Percentiles rank a stretch among this genome's conserved stretches.
These are phyloP conservation scores for Acomys russatus DNA, from an alignment of 2,797 vertebrate genomes.

Conservation along the genomic window DNA sequence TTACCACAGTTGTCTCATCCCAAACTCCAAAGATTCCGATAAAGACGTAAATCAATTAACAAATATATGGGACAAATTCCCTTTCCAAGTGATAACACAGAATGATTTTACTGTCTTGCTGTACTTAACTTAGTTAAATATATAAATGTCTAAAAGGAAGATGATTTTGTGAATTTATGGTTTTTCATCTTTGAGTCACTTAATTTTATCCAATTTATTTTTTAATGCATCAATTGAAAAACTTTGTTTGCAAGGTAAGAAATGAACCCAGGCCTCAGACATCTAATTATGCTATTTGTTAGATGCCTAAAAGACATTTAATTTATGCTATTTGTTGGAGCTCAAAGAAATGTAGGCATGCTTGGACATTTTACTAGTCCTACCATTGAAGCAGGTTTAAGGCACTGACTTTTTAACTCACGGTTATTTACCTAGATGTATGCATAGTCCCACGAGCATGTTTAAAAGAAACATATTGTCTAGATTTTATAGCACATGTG, in stretches of 20 bases:
- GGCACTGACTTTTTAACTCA: not conserved
- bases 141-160: not conserved
- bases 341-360: not conserved
- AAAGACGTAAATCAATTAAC: not conserved
- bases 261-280: not conserved
- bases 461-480: not conserved
- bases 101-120: not conserved
- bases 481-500: not conserved
- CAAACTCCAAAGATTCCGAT: not conserved
- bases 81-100: not conserved
- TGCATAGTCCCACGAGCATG: too few species aligned
- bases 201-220: constrained; percentile 40
- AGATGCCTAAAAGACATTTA: not conserved
- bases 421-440: not conserved
- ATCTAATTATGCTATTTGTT: not conserved
- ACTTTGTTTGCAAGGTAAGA: not conserved
- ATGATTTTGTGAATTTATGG: not conserved
- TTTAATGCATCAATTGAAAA: constrained; percentile 31
- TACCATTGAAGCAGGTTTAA: not conserved
- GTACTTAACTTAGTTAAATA: constrained; percentile 28
- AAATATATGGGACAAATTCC: not conserved
- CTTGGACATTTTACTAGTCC: constrained; percentile 29
- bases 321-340: not conserved
- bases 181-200: constrained; percentile 33
- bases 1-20: not conserved